These are phyloP conservation scores for Choloepus hoffmanni DNA, from an alignment of 2,113 vertebrate species.

Conservation along the genomic window DNA sequence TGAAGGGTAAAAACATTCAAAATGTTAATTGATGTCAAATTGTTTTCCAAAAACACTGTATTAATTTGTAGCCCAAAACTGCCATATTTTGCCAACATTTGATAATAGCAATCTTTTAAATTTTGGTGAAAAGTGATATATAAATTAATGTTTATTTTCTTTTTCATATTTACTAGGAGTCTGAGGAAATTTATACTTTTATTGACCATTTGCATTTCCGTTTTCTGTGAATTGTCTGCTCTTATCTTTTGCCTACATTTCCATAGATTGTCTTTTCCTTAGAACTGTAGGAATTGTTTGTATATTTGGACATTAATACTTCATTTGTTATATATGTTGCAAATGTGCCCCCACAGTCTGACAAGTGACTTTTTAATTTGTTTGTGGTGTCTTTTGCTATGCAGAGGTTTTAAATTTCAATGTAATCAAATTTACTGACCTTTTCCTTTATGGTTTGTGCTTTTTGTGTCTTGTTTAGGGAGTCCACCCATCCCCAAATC, in stretches of 20 bases:
- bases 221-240: background rate
- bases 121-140: background rate
- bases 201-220: background rate
- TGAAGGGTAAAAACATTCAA: background rate
- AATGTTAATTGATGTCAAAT: background rate
- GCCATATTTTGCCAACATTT: background rate
- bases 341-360: background rate
- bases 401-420: background rate
- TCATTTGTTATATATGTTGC: background rate
- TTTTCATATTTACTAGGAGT: background rate
- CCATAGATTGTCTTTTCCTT: background rate
- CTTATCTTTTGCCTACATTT: background rate
- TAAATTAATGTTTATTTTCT: constrained; percentile 9
- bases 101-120: background rate
- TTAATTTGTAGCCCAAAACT: background rate
- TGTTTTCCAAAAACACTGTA: background rate
- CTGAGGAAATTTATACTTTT: background rate
- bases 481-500: background rate
- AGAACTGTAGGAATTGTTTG: background rate
- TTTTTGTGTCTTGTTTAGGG: background rate
- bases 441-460: background rate
- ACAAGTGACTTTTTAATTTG: background rate
- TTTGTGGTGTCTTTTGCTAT: background rate
- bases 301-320: background rate
- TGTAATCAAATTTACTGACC: background rate